A percentile compares a stretch with the other conserved stretches of the same genome.
phyloP scores from a whole-genome alignment of 23 tunicate genomes.

The Styela clava region DNA sequence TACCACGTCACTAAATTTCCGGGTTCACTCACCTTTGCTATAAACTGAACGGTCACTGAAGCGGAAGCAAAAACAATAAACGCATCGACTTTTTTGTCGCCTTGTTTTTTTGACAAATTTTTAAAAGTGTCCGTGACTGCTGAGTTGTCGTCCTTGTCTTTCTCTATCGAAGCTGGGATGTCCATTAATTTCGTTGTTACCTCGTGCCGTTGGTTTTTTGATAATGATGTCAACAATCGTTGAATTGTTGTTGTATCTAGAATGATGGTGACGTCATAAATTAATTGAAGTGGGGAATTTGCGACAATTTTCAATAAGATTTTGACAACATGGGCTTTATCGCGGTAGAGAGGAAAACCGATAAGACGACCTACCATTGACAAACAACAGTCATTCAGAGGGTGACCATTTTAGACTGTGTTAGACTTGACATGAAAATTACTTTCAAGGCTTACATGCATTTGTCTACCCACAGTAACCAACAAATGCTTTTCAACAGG shows the following conservation, averaged over 20 bases:
- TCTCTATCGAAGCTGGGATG: background rate
- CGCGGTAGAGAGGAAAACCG: no score
- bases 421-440: no score
- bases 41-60: background rate
- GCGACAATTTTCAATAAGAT: background rate
- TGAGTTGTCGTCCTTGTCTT: background rate
- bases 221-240: background rate
- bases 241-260: slow-evolving; percentile 13
- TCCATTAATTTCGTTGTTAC: background rate
- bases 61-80: background rate
- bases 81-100: background rate
- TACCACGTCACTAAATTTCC: no score
- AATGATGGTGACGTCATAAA: background rate
- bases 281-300: background rate
- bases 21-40: slow-evolving; percentile 12
- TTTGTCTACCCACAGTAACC: no score
- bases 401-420: no score
- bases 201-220: background rate
- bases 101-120: background rate
- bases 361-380: no score
- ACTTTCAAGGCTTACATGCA: no score
- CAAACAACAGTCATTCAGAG: no score
- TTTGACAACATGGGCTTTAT: no score
- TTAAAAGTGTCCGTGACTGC: background rate
- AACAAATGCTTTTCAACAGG: no score